Evolutionary conservation across 2,888 invertebrate genomes (phyloP), one percentile per base, ranked within the genome.

Genomic region (Adelognathus sp.): DNA sequence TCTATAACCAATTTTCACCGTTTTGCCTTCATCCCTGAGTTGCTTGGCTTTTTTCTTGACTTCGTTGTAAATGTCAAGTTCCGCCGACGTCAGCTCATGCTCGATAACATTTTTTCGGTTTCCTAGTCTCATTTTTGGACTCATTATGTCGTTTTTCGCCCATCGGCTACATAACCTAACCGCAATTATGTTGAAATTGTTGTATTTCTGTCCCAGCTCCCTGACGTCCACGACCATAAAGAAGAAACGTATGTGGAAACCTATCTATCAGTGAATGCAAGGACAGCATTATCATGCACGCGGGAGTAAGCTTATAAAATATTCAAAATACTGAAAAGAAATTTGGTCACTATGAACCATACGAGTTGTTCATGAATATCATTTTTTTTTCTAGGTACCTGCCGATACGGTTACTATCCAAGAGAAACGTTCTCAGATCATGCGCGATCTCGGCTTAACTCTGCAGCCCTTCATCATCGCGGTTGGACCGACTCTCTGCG

Each of bases 401-500:
- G 72, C 33, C 9, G 72, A 72, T 31, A 21, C 63, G 11, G 63
- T 27, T 1, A 72, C 44, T 31, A 21, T 54, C 11, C 72, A 63
- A 14, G 41, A 54, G 27, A 56, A 72, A 2, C 39, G 54, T 0
- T 44, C 16, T 18, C 39, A 24, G 1, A 14, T 11, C 1, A 21
- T 27, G 72, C 27, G 56, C 21, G 2, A 11, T 0, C 21, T 63
- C 7, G 46, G 60, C 24, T 52, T 63, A 21, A 24, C 69, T 1
- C 24, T 63, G 6, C 76, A 76, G 27, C 70, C 63, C 11, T 76
- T 64, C 36, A 39, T 76, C 7, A 58, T 76, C n/a, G 70, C 54
- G 18, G 64, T 76, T 5, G 71, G 76, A 14, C 29, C 63, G 14
- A 52, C n/a, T 44, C 33, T 56, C 6, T 9, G 24, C 1, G 9